Percentiles rank a stretch among this genome's conserved stretches.
Conservation (phyloP, 2,797 vertebrate genomes). For the Coreius guichenoti region DNA sequence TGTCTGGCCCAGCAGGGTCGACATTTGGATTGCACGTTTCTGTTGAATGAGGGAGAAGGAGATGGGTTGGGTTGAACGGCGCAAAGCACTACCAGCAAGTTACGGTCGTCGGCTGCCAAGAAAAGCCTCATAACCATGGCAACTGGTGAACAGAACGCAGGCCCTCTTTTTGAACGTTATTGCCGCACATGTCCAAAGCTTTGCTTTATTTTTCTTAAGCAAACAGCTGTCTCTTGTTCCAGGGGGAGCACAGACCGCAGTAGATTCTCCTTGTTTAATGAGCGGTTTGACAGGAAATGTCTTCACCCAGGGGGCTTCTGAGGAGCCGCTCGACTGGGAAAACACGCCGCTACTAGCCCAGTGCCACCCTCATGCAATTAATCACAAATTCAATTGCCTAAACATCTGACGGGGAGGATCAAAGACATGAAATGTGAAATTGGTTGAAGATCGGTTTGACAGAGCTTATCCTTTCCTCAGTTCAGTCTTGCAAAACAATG, state of each 20-base stretch:
- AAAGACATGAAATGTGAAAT: slow-evolving; percentile 51
- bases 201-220: slow-evolving; percentile 55
- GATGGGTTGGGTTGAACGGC: slow-evolving; percentile 43
- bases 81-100: slow-evolving; percentile 53
- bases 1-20: slow-evolving; percentile 64
- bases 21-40: slow-evolving; percentile 58
- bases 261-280: slow-evolving; percentile 60
- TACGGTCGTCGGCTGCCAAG: slow-evolving; percentile 51
- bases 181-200: slow-evolving; percentile 42
- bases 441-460: slow-evolving; percentile 58
- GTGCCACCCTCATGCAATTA: slow-evolving; percentile 69
- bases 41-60: slow-evolving; percentile 27
- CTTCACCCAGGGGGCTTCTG: slow-evolving; percentile 57
- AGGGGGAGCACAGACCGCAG: slow-evolving; percentile 41
- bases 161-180: slow-evolving; percentile 49
- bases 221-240: slow-evolving; percentile 63
- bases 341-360: slow-evolving; percentile 66
- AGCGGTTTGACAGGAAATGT: slow-evolving; percentile 60
- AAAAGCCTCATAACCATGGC: slow-evolving; percentile 64
- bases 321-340: slow-evolving; percentile 36
- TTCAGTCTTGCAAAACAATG: slow-evolving; percentile 52
- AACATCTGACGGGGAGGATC: slow-evolving; percentile 56
- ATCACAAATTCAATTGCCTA: slow-evolving; percentile 64
- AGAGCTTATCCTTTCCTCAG: slow-evolving; percentile 50
- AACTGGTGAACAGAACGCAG: slow-evolving; percentile 45